Conservation (phyloP, 1,140 invertebrate species). For the Habropoda laboriosa region DNA sequence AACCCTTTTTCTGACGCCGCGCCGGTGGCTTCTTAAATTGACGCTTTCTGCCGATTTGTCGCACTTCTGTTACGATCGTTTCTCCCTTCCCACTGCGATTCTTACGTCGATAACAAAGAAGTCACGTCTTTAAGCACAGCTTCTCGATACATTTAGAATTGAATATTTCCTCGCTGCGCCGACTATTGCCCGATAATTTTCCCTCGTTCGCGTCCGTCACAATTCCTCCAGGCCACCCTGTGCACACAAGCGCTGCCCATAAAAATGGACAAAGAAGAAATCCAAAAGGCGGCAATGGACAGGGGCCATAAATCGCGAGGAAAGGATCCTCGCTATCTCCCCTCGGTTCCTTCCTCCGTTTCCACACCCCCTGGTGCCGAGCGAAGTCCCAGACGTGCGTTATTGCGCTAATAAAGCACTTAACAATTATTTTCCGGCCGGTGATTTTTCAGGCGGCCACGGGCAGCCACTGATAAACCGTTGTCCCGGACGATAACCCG, state of each 20-base stretch:
- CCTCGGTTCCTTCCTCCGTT: constrained; percentile 45
- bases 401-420: constrained; percentile 69
- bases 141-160: too few species aligned
- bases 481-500: constrained; percentile 57
- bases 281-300: neutral
- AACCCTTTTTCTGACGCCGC: constrained; percentile 1
- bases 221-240: too few species aligned
- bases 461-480: constrained; percentile 56
- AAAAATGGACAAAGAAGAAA: constrained; percentile 22
- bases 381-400: constrained; percentile 41
- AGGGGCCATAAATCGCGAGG: constrained; percentile 39
- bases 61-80: neutral
- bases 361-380: constrained; percentile 11
- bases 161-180: too few species aligned
- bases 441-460: constrained; percentile 64
- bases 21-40: constrained; percentile 5
- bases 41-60: neutral
- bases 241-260: neutral
- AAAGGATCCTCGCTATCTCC: constrained; percentile 54
- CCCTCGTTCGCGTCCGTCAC: too few species aligned
- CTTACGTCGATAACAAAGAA: too few species aligned
- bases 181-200: too few species aligned
- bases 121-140: neutral
- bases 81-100: too few species aligned
- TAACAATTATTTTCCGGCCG: constrained; percentile 69